Conservation (phyloP, 2,797 vertebrate species). For the Astyanax mexicanus region DNA sequence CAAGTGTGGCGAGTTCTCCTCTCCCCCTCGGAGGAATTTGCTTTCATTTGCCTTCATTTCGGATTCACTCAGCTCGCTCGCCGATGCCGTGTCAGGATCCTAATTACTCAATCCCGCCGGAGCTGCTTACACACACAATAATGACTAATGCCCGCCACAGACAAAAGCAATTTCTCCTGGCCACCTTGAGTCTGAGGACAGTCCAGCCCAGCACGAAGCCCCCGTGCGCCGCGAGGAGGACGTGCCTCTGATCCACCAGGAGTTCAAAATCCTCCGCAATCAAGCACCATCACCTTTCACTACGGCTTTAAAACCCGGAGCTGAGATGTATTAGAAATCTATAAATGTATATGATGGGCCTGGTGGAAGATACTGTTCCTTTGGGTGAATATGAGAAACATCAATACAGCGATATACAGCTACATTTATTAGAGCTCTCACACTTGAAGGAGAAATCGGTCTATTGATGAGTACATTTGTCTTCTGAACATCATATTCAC, state of each 20-base stretch:
- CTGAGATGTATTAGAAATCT: conserved; percentile 53
- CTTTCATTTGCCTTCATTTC: conserved; percentile 70
- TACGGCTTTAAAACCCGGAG: conserved; percentile 48
- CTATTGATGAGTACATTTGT: conserved; percentile 47
- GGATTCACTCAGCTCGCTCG: conserved; percentile 62
- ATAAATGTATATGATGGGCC: conserved; percentile 44
- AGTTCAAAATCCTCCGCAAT: conserved; percentile 28
- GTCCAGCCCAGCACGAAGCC: conserved; percentile 36
- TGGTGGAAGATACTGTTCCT: conserved; percentile 48
- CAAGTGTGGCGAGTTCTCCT: conserved; percentile 52
- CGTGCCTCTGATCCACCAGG: conserved; percentile 37
- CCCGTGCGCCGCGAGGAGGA: conserved; percentile 19
- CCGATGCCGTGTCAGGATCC: conserved; percentile 67
- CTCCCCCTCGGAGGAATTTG: conserved; percentile 64
- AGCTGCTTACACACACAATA: conserved; percentile 63
- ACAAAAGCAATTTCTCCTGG: conserved; percentile 70
- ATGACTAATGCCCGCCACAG: conserved; percentile 64
- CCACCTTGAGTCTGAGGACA: conserved; percentile 65
- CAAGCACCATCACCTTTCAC: conserved; percentile 43
- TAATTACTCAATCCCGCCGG: conserved; percentile 69
- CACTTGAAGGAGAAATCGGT: conserved; percentile 51
- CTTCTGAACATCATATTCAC: conserved; percentile 36
- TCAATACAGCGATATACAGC: conserved; percentile 50
- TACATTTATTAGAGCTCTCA: conserved; percentile 42
- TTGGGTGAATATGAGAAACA: conserved; percentile 45